A percentile compares a stretch with the other conserved stretches of the same genome.
Conservation (phyloP, 2,113 vertebrate genomes). For the Rhineura floridana region DNA sequence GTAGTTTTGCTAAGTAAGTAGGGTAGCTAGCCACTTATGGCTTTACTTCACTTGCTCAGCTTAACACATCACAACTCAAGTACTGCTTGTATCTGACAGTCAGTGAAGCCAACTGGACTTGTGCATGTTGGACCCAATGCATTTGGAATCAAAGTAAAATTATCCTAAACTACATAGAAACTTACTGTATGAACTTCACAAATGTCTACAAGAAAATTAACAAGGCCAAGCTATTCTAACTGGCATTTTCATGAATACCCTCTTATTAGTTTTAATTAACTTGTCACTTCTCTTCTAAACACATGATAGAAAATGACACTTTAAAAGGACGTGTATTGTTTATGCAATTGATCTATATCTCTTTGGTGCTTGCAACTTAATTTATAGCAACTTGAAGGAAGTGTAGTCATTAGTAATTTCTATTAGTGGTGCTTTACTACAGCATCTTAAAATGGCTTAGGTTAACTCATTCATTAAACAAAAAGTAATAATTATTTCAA, state of each 20-base stretch:
- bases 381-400: slow-evolving; percentile 24
- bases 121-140: not conserved
- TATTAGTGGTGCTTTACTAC: not conserved
- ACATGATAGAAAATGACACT: not conserved
- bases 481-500: not conserved
- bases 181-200: not conserved
- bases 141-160: not conserved
- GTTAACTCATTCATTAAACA: not conserved
- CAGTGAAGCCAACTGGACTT: not conserved
- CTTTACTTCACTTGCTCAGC: not conserved
- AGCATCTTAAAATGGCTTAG: not conserved
- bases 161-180: not conserved
- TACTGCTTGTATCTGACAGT: not conserved
- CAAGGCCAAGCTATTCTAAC: slow-evolving; percentile 20
- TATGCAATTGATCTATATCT: not conserved
- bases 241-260: slow-evolving; percentile 9
- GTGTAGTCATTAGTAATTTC: not conserved
- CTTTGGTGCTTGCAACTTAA: not conserved
- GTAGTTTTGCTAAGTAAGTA: not conserved
- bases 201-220: slow-evolving; percentile 25
- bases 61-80: not conserved
- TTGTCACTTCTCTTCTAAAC: slow-evolving; percentile 11
- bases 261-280: slow-evolving; percentile 46
- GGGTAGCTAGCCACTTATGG: not conserved
- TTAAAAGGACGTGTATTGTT: not conserved